Percentiles rank a stretch among this genome's conserved stretches.
phyloP scores from a whole-genome alignment of 2,113 vertebrate genomes.

The Crotophaga sulcirostris region DNA sequence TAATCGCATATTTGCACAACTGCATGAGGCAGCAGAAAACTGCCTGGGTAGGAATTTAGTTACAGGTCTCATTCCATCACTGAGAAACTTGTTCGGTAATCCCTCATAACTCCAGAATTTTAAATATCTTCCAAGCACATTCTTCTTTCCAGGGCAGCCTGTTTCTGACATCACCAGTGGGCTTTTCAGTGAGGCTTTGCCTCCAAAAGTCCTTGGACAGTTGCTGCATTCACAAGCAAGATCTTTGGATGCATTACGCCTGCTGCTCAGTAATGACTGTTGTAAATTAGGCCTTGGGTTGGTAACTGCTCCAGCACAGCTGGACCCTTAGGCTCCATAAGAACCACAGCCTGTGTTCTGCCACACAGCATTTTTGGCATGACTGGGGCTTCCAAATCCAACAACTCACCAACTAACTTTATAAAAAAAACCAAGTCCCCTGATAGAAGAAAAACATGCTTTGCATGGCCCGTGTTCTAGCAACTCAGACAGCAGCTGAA shows the following conservation, averaged over 20 bases:
- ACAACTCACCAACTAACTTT: background rate
- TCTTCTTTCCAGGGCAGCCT: background rate
- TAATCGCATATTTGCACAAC: background rate
- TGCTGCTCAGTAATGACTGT: background rate
- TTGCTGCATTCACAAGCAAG: background rate
- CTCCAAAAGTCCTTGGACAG: background rate
- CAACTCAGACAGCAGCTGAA: background rate
- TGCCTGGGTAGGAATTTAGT: background rate
- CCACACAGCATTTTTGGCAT: background rate
- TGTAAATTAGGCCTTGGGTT: background rate
- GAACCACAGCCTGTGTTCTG: background rate
- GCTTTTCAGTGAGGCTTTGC: background rate
- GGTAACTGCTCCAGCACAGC: background rate
- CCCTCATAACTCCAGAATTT: background rate
- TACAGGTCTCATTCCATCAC: background rate
- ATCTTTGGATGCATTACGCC: background rate
- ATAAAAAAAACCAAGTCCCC: background rate
- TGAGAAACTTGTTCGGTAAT: background rate
- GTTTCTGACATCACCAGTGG: background rate
- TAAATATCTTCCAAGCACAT: background rate
- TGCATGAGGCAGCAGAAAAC: background rate
- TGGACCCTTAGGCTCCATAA: background rate
- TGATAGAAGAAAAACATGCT: background rate
- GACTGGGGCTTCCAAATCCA: background rate
- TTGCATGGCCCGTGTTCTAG: background rate